Evolutionary conservation across 2,888 invertebrate genomes (phyloP).

Genomic region (Agrypnus murinus): DNA sequence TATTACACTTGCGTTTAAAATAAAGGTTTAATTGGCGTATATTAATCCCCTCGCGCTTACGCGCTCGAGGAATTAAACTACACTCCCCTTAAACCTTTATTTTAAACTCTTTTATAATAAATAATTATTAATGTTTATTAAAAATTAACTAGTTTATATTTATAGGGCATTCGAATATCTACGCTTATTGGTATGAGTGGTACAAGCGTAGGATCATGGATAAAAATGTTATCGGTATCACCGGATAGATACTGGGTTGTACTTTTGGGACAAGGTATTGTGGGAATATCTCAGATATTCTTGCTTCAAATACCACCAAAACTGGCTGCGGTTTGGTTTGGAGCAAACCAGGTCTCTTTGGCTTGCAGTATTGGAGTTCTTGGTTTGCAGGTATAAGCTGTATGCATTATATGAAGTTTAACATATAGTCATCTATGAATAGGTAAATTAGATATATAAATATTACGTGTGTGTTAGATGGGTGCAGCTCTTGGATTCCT

Average conservation of each 20-base stretch:
- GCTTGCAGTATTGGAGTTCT: slow-evolving; percentile 98
- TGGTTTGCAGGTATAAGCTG: slow-evolving; percentile 96
- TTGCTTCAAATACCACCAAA: slow-evolving; percentile 92
- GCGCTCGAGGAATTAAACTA: no score
- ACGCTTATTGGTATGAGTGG: slow-evolving; percentile 87
- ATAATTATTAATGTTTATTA: no score
- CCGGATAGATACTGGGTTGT: slow-evolving; percentile 89
- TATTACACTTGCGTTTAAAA: no score
- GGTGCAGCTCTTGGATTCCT: no score
- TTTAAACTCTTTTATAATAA: no score
- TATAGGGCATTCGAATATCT: slow-evolving; percentile 88
- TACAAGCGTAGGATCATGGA: slow-evolving; percentile 90
- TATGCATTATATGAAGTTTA: no score
- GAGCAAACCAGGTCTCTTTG: slow-evolving; percentile 95
- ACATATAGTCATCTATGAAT: no score
- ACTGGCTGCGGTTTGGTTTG: slow-evolving; percentile 97
- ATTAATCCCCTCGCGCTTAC: no score
- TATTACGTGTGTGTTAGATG: no score
- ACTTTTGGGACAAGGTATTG: slow-evolving; percentile 90
- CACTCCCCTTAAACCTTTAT: no score
- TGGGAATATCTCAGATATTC: slow-evolving; percentile 91
- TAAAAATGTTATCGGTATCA: slow-evolving; percentile 89
- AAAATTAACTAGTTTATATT: background rate
- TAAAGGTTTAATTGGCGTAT: no score
- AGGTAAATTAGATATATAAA: no score